phyloP scores from a whole-genome alignment of 2,797 vertebrate species.

The Borostomias antarcticus region DNA sequence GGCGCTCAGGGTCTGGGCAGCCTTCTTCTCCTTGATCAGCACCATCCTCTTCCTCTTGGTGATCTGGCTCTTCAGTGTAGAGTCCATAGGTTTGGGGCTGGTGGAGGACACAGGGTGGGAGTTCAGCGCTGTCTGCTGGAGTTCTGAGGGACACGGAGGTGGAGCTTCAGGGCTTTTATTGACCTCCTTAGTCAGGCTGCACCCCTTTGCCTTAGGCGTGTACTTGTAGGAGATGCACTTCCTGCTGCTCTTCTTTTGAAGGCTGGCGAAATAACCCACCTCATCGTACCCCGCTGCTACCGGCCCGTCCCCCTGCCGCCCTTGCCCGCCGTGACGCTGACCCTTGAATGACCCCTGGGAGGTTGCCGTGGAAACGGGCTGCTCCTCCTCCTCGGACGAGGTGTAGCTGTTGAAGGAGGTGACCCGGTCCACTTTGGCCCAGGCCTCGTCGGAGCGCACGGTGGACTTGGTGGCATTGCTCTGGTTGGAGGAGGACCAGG shows the following conservation, averaged over 20 bases:
- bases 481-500: slow-evolving; percentile 94
- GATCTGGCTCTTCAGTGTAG: slow-evolving; percentile 89
- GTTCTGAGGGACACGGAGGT: slow-evolving; percentile 74
- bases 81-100: slow-evolving; percentile 84
- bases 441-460: slow-evolving; percentile 76
- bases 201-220: slow-evolving; percentile 79
- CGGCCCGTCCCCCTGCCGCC: slow-evolving; percentile 72
- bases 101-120: slow-evolving; percentile 79
- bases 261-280: slow-evolving; percentile 82
- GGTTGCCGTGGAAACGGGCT: slow-evolving; percentile 74
- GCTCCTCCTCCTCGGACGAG: slow-evolving; percentile 91
- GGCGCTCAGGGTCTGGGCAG: slow-evolving; percentile 95
- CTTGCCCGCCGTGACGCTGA: slow-evolving; percentile 63
- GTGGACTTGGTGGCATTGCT: slow-evolving; percentile 85
- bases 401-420: slow-evolving; percentile 90
- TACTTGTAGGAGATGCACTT: slow-evolving; percentile 92
- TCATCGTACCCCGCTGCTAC: slow-evolving; percentile 48
- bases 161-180: slow-evolving; percentile 74
- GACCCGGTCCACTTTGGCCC: slow-evolving; percentile 85
- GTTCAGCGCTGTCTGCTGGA: slow-evolving; percentile 70
- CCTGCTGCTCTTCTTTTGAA: slow-evolving; percentile 83
- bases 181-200: slow-evolving; percentile 71
- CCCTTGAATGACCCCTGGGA: slow-evolving; percentile 85
- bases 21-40: slow-evolving; percentile 96
- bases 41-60: slow-evolving; percentile 98